These are phyloP conservation scores for Drosophila pullipes DNA, from an alignment of 2,888 invertebrate species.

Conservation along the genomic window DNA sequence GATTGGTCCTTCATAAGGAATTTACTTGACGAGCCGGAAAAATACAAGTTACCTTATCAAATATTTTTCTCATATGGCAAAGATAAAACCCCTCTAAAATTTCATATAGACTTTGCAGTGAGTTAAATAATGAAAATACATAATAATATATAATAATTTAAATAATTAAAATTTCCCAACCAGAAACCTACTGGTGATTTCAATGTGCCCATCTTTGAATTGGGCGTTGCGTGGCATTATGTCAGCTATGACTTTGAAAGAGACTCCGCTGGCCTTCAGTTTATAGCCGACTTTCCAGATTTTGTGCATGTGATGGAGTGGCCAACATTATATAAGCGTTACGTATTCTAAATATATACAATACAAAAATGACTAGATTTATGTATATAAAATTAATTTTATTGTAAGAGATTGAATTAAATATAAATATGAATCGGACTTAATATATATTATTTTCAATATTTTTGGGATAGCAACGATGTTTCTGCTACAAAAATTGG, in stretches of 20 bases:
- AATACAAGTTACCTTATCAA: constrained; percentile 75
- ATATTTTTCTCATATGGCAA: constrained; percentile 78
- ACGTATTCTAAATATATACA: constrained; percentile 65
- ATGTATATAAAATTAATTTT: neutral
- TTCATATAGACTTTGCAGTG: constrained; percentile 76
- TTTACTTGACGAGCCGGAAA: constrained; percentile 61
- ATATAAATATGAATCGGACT: neutral
- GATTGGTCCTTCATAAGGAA: constrained; percentile 81
- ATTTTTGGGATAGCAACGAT: neutral
- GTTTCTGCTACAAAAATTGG: neutral
- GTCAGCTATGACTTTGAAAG: constrained; percentile 85
- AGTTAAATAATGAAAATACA: neutral
- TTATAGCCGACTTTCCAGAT: constrained; percentile 86
- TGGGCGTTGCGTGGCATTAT: constrained; percentile 86
- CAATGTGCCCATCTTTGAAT: constrained; percentile 79
- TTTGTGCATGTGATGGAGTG: constrained; percentile 87
- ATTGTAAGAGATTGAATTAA: neutral
- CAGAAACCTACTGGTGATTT: constrained; percentile 53
- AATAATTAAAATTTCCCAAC: neutral
- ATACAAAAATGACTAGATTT: neutral
- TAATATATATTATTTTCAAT: too few relatives aligned
- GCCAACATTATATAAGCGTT: constrained; percentile 86
- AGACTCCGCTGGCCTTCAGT: constrained; percentile 84
- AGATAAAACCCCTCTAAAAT: constrained; percentile 70
- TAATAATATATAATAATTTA: too few relatives aligned